phyloP scores from a whole-genome alignment of 2,113 vertebrate species.

The Erpornis zantholeuca region DNA sequence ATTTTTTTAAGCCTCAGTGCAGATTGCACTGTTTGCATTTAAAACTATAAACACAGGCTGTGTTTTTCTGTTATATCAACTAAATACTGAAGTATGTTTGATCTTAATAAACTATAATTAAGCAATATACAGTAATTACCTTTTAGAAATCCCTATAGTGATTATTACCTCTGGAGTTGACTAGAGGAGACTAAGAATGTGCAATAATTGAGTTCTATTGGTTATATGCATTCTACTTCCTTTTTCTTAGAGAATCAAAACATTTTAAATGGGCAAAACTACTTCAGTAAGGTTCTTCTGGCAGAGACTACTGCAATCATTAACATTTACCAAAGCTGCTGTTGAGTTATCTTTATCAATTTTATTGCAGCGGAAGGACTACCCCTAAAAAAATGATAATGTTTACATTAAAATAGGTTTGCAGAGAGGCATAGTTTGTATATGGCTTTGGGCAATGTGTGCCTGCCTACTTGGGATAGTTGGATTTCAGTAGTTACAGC shows the following conservation, averaged over 20 bases:
- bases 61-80: conserved; percentile 41
- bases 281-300: conserved; percentile 18
- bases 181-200: conserved; percentile 60
- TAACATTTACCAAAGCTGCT: neutral
- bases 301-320: neutral
- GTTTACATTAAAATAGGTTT: neutral
- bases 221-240: conserved; percentile 53
- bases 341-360: neutral
- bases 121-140: conserved; percentile 73
- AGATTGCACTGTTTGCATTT: conserved; percentile 22
- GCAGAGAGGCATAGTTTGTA: neutral
- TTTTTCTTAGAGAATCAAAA: conserved; percentile 25
- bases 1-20: neutral
- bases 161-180: conserved; percentile 68
- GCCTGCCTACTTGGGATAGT: neutral
- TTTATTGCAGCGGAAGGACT: neutral
- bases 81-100: conserved; percentile 44
- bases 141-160: conserved; percentile 72
- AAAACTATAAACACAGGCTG: conserved; percentile 31
- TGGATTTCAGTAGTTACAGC: neutral
- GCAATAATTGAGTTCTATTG: conserved; percentile 68
- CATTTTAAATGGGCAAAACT: conserved; percentile 48
- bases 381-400: neutral
- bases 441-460: neutral
- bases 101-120: conserved; percentile 62